phyloP scores from a whole-genome alignment of 2,888 invertebrate genomes.

The Hirtodrosophila alboralis region DNA sequence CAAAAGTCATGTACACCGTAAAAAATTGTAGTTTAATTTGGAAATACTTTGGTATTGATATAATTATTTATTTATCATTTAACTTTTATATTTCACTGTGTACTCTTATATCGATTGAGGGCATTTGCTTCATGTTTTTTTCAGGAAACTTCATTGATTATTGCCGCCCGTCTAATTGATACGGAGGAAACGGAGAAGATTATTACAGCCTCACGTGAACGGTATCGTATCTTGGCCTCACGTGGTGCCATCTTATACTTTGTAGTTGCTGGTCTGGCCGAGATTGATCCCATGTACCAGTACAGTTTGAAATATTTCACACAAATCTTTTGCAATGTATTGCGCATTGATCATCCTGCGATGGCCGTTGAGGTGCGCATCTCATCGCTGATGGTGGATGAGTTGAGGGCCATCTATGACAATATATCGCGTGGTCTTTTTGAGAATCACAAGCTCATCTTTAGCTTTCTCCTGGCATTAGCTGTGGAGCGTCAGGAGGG shows the following conservation, averaged over 20 bases:
- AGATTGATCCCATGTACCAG: constrained; percentile 98
- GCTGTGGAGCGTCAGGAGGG: constrained; percentile 88
- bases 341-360: constrained; percentile 89
- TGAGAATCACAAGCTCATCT: constrained; percentile 95
- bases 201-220: constrained; percentile 93
- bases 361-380: constrained; percentile 88
- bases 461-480: constrained; percentile 92
- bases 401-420: constrained; percentile 92
- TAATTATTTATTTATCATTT: no score
- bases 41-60: no score
- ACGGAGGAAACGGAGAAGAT: constrained; percentile 94
- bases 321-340: constrained; percentile 90
- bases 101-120: no score
- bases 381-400: constrained; percentile 89
- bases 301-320: constrained; percentile 96
- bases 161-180: constrained; percentile 93
- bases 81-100: no score
- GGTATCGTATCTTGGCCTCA: constrained; percentile 93
- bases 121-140: no score
- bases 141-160: constrained; percentile 94
- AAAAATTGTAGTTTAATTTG: no score
- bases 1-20: no score
- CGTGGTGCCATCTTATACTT: constrained; percentile 96
- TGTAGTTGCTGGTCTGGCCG: constrained; percentile 93
- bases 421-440: constrained; percentile 96